Evolutionary conservation across 2,888 invertebrate species (phyloP).

Genomic region (Drosophila subquinaria): DNA sequence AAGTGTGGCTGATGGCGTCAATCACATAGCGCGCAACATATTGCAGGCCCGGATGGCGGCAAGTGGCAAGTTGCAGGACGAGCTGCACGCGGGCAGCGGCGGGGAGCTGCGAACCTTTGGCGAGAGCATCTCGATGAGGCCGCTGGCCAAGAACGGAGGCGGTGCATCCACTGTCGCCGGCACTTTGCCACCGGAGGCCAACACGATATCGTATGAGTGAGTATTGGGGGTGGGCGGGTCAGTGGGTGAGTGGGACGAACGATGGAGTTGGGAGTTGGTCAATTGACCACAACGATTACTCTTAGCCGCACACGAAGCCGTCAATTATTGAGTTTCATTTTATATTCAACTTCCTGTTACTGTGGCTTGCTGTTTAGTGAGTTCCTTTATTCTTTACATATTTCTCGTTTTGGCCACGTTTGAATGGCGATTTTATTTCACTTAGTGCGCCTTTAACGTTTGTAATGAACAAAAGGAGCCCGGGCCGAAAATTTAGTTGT

Average conservation of each 20-base stretch:
- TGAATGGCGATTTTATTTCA: constrained; percentile 67
- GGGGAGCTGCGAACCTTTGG: constrained; percentile 82
- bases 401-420: constrained; percentile 55
- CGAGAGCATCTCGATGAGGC: constrained; percentile 91
- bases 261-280: constrained; percentile 33
- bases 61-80: constrained; percentile 67
- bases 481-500: constrained; percentile 43
- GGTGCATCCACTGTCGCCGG: constrained; percentile 60
- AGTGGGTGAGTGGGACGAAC: background rate
- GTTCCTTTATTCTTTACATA: constrained; percentile 42
- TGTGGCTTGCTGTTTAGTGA: constrained; percentile 80
- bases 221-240: constrained; percentile 55
- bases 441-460: constrained; percentile 76
- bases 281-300: constrained; percentile 34
- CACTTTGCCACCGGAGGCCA: constrained; percentile 71
- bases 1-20: constrained; percentile 84
- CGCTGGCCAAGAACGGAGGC: constrained; percentile 80
- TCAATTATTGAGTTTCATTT: constrained; percentile 43
- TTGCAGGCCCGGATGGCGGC: constrained; percentile 81
- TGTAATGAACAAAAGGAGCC: constrained; percentile 82
- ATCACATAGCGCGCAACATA: constrained; percentile 84
- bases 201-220: constrained; percentile 83
- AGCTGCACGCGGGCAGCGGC: constrained; percentile 70
- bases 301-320: constrained; percentile 61
- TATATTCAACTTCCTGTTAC: constrained; percentile 55